Base-by-base conservation (phyloP, 2,888 invertebrate genomes). In the Tanaodytes sp. region DNA sequence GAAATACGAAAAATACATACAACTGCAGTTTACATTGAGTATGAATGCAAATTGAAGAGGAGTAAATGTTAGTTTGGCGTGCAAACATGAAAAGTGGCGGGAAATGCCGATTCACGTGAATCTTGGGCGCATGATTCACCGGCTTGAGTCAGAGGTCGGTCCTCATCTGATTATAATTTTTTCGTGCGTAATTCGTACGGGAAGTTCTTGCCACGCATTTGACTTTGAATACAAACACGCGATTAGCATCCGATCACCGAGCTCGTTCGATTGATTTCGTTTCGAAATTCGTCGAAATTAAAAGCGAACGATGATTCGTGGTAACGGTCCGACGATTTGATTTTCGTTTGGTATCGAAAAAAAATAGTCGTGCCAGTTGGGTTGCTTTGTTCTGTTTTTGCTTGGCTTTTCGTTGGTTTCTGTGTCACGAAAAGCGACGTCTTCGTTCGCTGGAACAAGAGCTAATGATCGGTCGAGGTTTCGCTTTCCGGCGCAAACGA, bases 401-500 rank as follows among this genome's bases (percentile, higher is more conserved):
- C n/a, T n/a, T 27, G 2, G 16, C 16, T 15, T 15, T 16, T 15
- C 14, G 11, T 40, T 36, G 36, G n/a, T n/a, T n/a, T 14, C 37
- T 15, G 40, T 30, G 43, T 42, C 42, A 40, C 27, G 42, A 51
- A 51, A 46, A 31, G 55, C 48, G 57, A 46, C 58, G 63, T 59
- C 58, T 69, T 69, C 39, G 37, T 59, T 54, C 42, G 43, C 45
- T 39, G 40, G 20, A 40, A 57, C 33, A 33, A 46, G 46, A 62
- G 18, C 42, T 63, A 58, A 68, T 63, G 52, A 63, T 57, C 52
- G 33, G 18, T 37, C 73, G 75, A 76, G 77, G 77, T 80, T 82
- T 82, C 79, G 79, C 79, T 82, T 81, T 81, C 80, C 78, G 78
- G 75, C 76, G 79, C 81, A 80, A 77, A 82, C 80, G 77, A 82